phyloP scores from a whole-genome alignment of 2,113 vertebrate genomes.

The Boleophthalmus pectinirostris region DNA sequence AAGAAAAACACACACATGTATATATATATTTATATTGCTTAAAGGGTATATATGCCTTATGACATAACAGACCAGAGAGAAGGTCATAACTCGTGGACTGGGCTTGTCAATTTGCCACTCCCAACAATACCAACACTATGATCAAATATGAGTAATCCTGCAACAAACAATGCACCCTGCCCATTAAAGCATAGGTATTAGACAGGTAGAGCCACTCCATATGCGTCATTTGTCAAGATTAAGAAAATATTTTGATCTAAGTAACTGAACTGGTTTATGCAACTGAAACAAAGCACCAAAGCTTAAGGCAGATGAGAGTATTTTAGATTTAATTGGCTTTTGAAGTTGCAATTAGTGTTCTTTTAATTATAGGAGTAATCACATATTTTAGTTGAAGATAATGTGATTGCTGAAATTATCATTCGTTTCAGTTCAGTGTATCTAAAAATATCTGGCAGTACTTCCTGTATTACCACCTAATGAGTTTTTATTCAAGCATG shows the following conservation, averaged over 20 bases:
- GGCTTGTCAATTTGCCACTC: neutral
- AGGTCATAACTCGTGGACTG: neutral
- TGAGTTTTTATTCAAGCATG: too few species aligned
- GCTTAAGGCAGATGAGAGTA: neutral
- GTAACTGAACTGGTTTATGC: neutral
- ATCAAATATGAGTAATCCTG: neutral
- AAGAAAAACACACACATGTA: too few species aligned
- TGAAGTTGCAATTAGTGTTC: too few species aligned
- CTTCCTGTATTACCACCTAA: too few species aligned
- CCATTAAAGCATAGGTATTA: neutral
- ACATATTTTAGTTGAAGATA: too few species aligned
- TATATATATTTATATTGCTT: too few species aligned
- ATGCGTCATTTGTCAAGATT: neutral
- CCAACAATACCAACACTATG: neutral
- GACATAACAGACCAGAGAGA: neutral
- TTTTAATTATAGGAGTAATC: too few species aligned
- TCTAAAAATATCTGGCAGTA: too few species aligned
- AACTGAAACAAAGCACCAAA: neutral
- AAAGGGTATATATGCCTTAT: neutral
- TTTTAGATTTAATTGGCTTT: too few species aligned
- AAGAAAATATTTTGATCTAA: neutral
- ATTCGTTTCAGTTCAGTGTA: too few species aligned
- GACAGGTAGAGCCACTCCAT: neutral
- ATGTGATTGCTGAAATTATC: too few species aligned
- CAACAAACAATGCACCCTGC: neutral